Percentiles rank a stretch among this genome's conserved stretches.
Evolutionary conservation across 2,113 vertebrate genomes (phyloP).

Genomic region (Aptenodytes forsteri): DNA sequence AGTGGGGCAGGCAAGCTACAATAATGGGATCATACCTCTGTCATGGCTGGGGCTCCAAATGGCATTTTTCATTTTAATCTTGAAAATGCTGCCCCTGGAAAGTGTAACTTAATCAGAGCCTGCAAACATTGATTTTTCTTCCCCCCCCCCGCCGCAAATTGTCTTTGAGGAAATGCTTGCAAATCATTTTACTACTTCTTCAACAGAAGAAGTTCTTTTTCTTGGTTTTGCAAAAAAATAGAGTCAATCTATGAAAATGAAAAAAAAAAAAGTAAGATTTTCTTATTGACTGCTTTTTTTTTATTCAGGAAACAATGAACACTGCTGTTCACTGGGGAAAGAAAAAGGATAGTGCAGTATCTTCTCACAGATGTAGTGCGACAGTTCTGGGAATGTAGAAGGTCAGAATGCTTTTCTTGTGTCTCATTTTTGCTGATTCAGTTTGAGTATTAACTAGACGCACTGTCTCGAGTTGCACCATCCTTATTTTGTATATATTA

Average conservation of each 20-base stretch:
- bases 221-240: background rate
- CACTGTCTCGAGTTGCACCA: background rate
- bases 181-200: background rate
- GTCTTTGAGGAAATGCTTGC: background rate
- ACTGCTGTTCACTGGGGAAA: background rate
- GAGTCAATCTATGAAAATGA: background rate
- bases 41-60: background rate
- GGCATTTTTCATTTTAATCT: background rate
- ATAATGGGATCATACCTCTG: background rate
- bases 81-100: background rate
- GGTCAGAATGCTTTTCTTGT: background rate
- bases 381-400: background rate
- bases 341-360: background rate
- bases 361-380: background rate
- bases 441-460: background rate
- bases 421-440: background rate
- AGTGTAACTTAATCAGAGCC: background rate
- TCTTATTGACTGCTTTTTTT: background rate
- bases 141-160: background rate
- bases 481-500: conserved; percentile 37
- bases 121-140: background rate
- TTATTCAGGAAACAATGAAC: background rate
- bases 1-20: background rate
- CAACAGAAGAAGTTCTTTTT: background rate
- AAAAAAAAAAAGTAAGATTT: background rate